Evolutionary conservation across 2,797 vertebrate genomes (phyloP), one percentile per base, ranked within the genome.

Genomic region (Pipistrellus pipistrellus): DNA sequence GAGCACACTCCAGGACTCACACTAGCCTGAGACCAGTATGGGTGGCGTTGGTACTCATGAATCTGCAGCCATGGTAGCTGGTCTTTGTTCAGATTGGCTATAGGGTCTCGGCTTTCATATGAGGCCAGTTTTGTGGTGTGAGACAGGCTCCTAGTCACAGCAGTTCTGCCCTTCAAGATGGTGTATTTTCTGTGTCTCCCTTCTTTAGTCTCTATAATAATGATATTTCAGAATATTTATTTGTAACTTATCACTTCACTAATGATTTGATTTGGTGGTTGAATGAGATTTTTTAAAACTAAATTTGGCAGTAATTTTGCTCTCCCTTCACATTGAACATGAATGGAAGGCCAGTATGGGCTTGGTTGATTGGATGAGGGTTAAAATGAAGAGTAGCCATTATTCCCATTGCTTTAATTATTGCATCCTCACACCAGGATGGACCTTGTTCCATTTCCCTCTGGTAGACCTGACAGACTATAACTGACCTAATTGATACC

Each of bases 401-500:
- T 92, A 93, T 95, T 97, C 94, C 92, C 77, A 53, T 90, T 83
- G 95, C 95, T 95, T 85, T 96, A 91, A 94, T 97, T 92, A 93
- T 0, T 9, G 73, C 51, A 15, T 93, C 90, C 85, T 95, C 85
- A 85, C 3, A 0, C 84, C 91, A 95, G 75, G 91, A 96, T 93
- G 94, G 91, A 97, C 93, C 88, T 86, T 97, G 94, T 83, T 96
- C 93, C 91, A 89, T 94, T 95, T 96, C 93, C 78, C 94, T 95
- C 91, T 0, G 32, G 93, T 96, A 91, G 96, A 94, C 77, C 91
- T 95, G 96, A 97, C 96, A 96, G 92, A 88, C 85, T 96, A 91
- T 94, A 96, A 96, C 95, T 97, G 96, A 97, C 96, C 96, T 97
- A 97, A 97, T 86, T 96, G 96, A 97, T 97, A 96, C 95, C 96